A percentile compares a stretch with the other conserved stretches of the same genome.
These are phyloP conservation scores for Halocynthia aurantium DNA, from an alignment of 23 tunicate genomes.

Conservation along the genomic window DNA sequence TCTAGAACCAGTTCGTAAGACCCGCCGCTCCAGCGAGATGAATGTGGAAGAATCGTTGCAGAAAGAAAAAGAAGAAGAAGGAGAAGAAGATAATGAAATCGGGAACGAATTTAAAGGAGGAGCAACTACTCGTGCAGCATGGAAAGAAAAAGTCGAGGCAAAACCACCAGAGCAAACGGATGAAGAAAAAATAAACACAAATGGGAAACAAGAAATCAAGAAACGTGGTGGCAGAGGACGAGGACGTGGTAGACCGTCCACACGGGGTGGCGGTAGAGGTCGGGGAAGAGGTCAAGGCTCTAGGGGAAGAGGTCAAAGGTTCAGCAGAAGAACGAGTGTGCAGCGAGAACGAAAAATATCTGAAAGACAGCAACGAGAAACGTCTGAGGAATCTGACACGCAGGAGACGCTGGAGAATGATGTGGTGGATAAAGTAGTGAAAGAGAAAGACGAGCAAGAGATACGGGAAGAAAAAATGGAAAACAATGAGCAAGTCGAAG, in stretches of 20 bases:
- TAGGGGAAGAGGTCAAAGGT: conserved; percentile 8
- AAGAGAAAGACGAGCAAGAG: background rate
- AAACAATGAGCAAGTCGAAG: background rate
- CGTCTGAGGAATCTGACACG: conserved; percentile 12
- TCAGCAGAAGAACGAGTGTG: conserved; percentile 12
- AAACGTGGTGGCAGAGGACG: conserved; percentile 4
- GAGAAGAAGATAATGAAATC: background rate
- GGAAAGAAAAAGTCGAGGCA: conserved; percentile 2
- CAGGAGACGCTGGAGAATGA: background rate
- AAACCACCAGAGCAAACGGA: background rate
- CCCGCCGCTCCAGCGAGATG: background rate
- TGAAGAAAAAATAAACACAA: conserved; percentile 14
- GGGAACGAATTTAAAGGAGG: conserved; percentile 1
- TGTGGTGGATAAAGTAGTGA: background rate
- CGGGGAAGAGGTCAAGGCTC: conserved; percentile 8
- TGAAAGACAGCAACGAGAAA: background rate
- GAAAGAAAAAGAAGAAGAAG: background rate
- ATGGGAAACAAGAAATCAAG: conserved; percentile 1
- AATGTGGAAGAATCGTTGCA: background rate
- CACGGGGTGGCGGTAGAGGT: conserved; percentile 17
- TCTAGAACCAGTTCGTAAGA: background rate
- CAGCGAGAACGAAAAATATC: background rate
- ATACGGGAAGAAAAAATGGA: background rate
- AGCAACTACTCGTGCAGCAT: conserved; percentile 18
- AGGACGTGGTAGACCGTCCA: background rate